Evolutionary conservation across 1,140 invertebrate species (phyloP), one percentile per base, ranked within the genome.

Genomic region (Chlorops oryzae): DNA sequence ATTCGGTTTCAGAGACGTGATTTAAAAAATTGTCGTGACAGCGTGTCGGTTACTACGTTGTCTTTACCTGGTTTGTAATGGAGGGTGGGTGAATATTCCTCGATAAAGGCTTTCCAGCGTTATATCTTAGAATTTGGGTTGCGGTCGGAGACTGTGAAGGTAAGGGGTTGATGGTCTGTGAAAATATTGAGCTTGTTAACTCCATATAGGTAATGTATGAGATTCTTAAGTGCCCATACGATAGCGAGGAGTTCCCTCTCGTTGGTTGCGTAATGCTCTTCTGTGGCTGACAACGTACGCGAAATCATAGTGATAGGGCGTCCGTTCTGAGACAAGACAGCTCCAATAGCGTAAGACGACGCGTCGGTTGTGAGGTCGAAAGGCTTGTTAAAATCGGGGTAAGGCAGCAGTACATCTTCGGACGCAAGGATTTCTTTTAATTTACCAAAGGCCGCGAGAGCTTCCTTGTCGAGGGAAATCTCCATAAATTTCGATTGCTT

Each of bases 141-240:
- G 57, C 74, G 77, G 2, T 74, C 58, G 15, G 56, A 59, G 17
- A 57, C 40, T 9, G 78, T 50, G 67, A 73, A 80, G 17, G 52
- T 61, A 21, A 80, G 58, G 1, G 74, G 73, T 52, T 72, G 68
- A 45, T 80, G 77, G 51, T 81, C 79, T 0, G 77, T 80, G 18
- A 70, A 52, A 5, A 79, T 73, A 20, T 52, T 69, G 47, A 81
- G 77, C 25, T 73, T 60, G 44, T 47, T 66, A 13, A 43, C 27
- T 22, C 72, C 73, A 51, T 70, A 73, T 3, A 81, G 51, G 27
- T 54, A 54, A 45, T 49, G 23, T 39, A 46, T 20, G 12, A 54
- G 25, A 12, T 9, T 57, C 56, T 44, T 22, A 18, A 49, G 18
- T 13, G 52, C 41, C 46, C 46, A 54, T 2, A 49, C 41, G 18